Conservation (phyloP, 2,888 invertebrate species). For the Azorinus chamasolen region DNA sequence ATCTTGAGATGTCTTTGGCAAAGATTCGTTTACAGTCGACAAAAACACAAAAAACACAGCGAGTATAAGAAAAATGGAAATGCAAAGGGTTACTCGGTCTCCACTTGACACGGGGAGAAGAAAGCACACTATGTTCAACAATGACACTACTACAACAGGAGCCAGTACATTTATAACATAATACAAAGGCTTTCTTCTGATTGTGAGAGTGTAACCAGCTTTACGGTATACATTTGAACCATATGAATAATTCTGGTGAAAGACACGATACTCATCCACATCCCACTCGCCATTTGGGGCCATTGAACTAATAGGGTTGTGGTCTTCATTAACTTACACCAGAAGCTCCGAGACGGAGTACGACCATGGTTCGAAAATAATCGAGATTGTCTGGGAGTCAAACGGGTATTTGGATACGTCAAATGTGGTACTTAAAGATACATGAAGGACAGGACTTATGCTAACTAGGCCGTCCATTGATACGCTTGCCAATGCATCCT, state of each 20-base stretch:
- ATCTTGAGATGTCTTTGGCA: too few species aligned
- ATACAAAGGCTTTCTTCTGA: slow-evolving; percentile 53
- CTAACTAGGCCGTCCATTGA: too few species aligned
- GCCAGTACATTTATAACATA: too few species aligned
- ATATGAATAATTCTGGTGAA: not conserved
- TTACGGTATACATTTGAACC: slow-evolving; percentile 7
- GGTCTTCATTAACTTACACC: not conserved
- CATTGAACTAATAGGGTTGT: not conserved
- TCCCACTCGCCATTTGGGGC: slow-evolving; percentile 17
- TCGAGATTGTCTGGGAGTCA: slow-evolving; percentile 39
- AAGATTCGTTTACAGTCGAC: slow-evolving; percentile 44
- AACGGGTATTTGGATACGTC: slow-evolving; percentile 35
- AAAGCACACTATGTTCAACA: too few species aligned
- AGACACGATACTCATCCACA: not conserved
- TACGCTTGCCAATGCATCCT: too few species aligned
- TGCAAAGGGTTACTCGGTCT: slow-evolving; percentile 57
- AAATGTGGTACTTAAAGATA: slow-evolving; percentile 3
- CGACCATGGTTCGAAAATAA: slow-evolving; percentile 35
- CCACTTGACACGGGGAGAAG: too few species aligned
- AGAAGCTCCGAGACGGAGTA: slow-evolving; percentile 1
- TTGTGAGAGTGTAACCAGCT: slow-evolving; percentile 21
- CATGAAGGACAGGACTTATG: slow-evolving; percentile 11
- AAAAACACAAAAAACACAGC: too few species aligned
- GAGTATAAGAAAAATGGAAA: slow-evolving; percentile 61
- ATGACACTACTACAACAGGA: too few species aligned